Evolutionary conservation across 1,140 invertebrate species (phyloP), one percentile per base, ranked within the genome.

Genomic region (Lasioglossum albipes): DNA sequence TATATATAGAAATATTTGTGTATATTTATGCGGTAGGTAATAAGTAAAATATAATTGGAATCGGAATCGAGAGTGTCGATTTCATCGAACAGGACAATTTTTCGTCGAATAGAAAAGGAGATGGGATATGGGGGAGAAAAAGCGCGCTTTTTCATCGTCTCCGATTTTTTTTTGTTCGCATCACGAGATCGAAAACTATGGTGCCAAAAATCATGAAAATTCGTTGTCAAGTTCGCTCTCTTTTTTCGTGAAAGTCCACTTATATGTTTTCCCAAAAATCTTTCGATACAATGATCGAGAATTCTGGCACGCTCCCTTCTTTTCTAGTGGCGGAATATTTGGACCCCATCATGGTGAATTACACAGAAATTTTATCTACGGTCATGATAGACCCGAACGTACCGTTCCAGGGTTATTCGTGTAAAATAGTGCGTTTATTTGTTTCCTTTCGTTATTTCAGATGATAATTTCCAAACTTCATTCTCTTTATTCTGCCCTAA

Each of bases 11-110:
- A 82, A 75, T 75, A 84, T 79, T 86, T 73, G 73, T 68, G 80
- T 87, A 87, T 77, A 80, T 66, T 75, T 84, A 87, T 88, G 85
- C 81, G 83, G 68, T 87, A 90, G 80, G 87, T 81, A 89, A 59
- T 82, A 86, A 70, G 52, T 82, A 85, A 88, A 88, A 87, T 86
- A 84, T 83, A 84, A 71, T 84, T 68, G 52, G 76, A 77, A 83
- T 54, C 18, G 54, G 82, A 87, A 76, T 84, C 22, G 59, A 82
- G 81, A 76, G 13, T 61, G 69, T 68, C n/a, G 66, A 27, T 81
- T 70, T 13, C 13, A 62, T 52, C n/a, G 54, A 41, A 79, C 52
- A 49, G 41, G n/a, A 67, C 41, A 64, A 20, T 3, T 36, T 13
- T 61, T 86, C 69, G 13, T 54, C 22, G 41, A 54, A 79, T 75